Base-by-base conservation (phyloP, 2,113 vertebrate species). In the Ancistrus triradiatus region DNA sequence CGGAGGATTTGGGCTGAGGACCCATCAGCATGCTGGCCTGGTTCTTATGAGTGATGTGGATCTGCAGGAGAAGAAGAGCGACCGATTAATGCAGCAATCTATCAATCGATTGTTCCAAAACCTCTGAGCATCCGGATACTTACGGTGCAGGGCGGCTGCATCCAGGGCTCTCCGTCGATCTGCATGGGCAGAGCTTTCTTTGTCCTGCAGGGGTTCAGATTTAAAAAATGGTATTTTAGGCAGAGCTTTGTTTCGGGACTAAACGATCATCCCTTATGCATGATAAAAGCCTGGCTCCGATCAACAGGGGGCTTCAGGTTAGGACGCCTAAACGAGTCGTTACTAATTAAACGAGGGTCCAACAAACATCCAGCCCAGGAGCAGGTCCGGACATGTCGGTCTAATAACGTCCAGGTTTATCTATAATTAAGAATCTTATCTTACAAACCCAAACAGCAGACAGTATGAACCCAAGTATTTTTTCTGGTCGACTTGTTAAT, bases 151-250 rank as follows among this genome's bases (percentile, higher is more conserved):
- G 94, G 94, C 0, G 92, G 86, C 80, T 96, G 94, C 87, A 97
- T 92, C 94, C 94, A 97, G 1, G 93, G 94, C 59, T 97, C 94
- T 7, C 94, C 94, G 0, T 97, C 94, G 19, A 97, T 91, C 83
- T 97, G 94, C 94, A 97, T 97, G 22, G 94, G 93, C 38, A 97
- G 82, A 2, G 90, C 78, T 79, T 93, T 95, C 71, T 86, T 90
- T 9, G 93, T 96, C 83, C 94, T 94, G 66, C 14, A 66, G 38
- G 35, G 37, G 3, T n/a, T n/a, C n/a, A n/a, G n/a, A n/a, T n/a
- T n/a, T n/a, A 17, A 43, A 64, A 10, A 17, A 40, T 46, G 3
- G 7, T 40, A 13, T 14, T 13, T 40, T 10, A 40, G 37, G 37
- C 9, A 25, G 10, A 24, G 37, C 37, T 19, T 55, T 35, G 15